Percentiles rank a stretch among this genome's conserved stretches.
Conservation (phyloP, 37 sponge, comb jelly and placozoan genomes). For the Cliona cf. orientalis region DNA sequence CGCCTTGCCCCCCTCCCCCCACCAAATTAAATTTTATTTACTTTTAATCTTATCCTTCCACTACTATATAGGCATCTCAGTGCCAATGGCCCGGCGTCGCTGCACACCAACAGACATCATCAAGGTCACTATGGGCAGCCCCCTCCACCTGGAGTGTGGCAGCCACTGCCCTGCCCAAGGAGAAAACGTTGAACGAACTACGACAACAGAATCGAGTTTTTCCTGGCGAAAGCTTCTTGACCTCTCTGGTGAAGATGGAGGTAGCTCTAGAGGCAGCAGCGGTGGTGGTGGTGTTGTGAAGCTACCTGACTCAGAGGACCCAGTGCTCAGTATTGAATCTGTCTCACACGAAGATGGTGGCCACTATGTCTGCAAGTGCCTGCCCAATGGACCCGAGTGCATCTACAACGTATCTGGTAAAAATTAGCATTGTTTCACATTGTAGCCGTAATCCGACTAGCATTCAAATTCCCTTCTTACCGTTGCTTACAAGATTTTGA, state of each 20-base stretch:
- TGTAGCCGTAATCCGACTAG: no score
- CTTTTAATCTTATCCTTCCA: not conserved
- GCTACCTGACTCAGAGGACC: not conserved
- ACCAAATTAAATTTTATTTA: not conserved
- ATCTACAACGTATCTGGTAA: slow-evolving; percentile 18
- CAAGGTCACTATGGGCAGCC: not conserved
- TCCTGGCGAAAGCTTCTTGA: not conserved
- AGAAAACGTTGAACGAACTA: not conserved
- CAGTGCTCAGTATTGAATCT: not conserved
- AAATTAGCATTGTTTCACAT: not conserved
- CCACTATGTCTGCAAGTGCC: slow-evolving; percentile 25
- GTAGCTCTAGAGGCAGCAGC: not conserved
- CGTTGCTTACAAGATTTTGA: no score
- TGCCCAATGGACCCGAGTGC: slow-evolving; percentile 8
- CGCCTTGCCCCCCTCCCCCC: no score
- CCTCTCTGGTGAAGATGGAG: not conserved
- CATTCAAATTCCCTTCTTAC: no score
- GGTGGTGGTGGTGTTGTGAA: not conserved
- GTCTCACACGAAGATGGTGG: slow-evolving; percentile 15
- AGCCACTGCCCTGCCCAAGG: slow-evolving; percentile 8
- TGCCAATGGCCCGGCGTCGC: slow-evolving; percentile 6
- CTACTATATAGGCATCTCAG: not conserved
- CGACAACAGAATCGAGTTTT: not conserved
- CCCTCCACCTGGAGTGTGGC: slow-evolving; percentile 8
- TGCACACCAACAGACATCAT: not conserved